Conservation (phyloP, 1,140 invertebrate genomes). For the Rhyzopertha dominica region DNA sequence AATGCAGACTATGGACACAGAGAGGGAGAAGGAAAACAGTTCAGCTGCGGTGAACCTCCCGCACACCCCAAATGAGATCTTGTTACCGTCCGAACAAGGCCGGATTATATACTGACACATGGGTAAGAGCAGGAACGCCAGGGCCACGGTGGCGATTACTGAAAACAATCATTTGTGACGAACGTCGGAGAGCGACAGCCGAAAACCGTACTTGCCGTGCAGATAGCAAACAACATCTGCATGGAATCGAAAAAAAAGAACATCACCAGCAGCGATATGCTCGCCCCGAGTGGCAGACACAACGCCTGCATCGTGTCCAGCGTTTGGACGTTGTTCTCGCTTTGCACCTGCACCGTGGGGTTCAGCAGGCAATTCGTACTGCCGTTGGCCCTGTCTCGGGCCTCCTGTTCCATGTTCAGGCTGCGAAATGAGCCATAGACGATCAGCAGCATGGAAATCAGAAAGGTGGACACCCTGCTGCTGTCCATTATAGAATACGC, state of each 20-base stretch:
- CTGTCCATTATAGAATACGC: constrained; percentile 96
- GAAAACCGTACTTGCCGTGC: constrained; percentile 77
- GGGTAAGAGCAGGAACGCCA: constrained; percentile 91
- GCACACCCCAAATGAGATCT: constrained; percentile 88
- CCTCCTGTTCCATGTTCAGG: constrained; percentile 90
- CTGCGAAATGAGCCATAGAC: constrained; percentile 94
- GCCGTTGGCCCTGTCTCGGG: constrained; percentile 66
- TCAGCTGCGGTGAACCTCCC: constrained; percentile 90
- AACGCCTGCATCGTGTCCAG: constrained; percentile 95
- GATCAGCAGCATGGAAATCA: constrained; percentile 95
- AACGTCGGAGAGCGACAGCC: constrained; percentile 13
- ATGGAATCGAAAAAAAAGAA: constrained; percentile 99
- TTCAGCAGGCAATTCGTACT: constrained; percentile 51
- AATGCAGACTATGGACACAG: constrained; percentile 89
- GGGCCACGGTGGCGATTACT: constrained; percentile 94
- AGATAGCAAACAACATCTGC: constrained; percentile 96
- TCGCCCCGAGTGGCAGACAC: constrained; percentile 92
- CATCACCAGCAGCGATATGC: constrained; percentile 93
- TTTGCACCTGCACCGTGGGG: constrained; percentile 53
- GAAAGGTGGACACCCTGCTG: constrained; percentile 90
- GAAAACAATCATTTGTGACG: constrained; percentile 41
- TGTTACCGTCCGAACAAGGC: constrained; percentile 78
- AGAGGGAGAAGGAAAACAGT: constrained; percentile 86
- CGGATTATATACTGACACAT: constrained; percentile 95
- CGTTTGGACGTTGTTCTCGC: constrained; percentile 66